phyloP scores from a whole-genome alignment of 2,888 invertebrate genomes.

The Tupiocoris notatus region DNA sequence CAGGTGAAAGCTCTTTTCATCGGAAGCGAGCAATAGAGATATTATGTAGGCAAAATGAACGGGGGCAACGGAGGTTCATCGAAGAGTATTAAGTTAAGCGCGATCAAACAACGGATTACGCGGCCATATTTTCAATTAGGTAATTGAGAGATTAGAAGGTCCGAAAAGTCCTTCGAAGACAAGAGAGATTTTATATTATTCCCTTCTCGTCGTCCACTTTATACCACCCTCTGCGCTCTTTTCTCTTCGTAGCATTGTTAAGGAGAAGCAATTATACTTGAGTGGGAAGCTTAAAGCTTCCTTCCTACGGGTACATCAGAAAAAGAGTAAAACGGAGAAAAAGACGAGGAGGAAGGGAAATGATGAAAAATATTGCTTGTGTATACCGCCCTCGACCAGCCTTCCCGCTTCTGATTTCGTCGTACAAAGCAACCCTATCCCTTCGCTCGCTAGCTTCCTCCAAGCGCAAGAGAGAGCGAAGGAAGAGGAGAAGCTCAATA shows the following conservation, averaged over 20 bases:
- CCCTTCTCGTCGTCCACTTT: background rate
- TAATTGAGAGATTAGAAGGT: slow-evolving; percentile 39
- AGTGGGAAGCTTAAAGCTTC: slow-evolving; percentile 12
- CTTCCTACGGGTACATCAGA: background rate
- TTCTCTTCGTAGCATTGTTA: slow-evolving; percentile 18
- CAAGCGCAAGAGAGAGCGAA: background rate
- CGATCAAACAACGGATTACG: slow-evolving; percentile 40
- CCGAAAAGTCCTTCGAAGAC: background rate
- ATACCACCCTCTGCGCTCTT: background rate
- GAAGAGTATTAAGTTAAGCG: slow-evolving; percentile 38
- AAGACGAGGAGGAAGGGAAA: background rate
- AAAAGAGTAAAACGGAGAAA: background rate
- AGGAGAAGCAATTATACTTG: slow-evolving; percentile 38
- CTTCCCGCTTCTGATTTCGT: background rate
- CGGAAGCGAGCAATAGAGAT: background rate
- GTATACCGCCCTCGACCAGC: background rate
- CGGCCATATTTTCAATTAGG: slow-evolving; percentile 42
- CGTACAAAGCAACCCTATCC: background rate
- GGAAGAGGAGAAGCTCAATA: slow-evolving; percentile 39
- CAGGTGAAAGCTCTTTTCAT: slow-evolving; percentile 21
- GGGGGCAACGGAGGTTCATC: background rate
- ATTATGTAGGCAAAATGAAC: background rate
- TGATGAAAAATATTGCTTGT: background rate
- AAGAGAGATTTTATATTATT: slow-evolving; percentile 17
- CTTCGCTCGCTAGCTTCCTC: background rate